Base-by-base conservation (phyloP, 2,113 vertebrate species). In the Bubo scandiacus region DNA sequence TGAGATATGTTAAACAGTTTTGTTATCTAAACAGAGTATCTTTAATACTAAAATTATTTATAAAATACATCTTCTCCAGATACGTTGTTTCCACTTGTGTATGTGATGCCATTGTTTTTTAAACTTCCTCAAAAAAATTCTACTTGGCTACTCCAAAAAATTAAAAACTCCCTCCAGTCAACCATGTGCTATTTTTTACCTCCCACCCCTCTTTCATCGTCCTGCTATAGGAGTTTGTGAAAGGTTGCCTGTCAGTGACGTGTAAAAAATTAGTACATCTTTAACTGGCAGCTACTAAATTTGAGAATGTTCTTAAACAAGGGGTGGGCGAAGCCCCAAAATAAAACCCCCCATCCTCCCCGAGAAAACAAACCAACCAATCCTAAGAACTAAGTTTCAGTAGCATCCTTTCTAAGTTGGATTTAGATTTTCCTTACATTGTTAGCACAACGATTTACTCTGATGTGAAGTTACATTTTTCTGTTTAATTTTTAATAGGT, bases 81-180 rank as follows among this genome's bases (percentile, higher is more conserved):
- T 97, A 94, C 55, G 62, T 95, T 95, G 89, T 97, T 98, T 97
- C 94, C 94, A 17, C 95, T 95, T 96, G 72, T 92, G 85, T 98
- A 90, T 92, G 84, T 34, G 59, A 97, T 91, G 91, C 96, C 94
- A 96, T 77, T 96, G 92, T 66, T 97, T 96, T 92, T 92, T 96
- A 96, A 98, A 94, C 81, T 96, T 91, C 20, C 90, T 94, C 45
- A 66, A 94, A 97, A 97, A 97, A 95, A 91, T 96, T 94, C 86
- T 95, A 47, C 97, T 93, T 97, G 91, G 96, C 95, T 98, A 62
- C 91, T 98, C 97, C 26, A 94, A 96, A 95, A 85, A 32, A 62
- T 29, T 52, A 22, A 83, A 68, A 68, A 9, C 3, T 18, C 5
- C 7, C 36, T 12, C 18, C 27, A n/a, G 52, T 73, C 74, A 63